Base-by-base conservation (phyloP, 2,888 invertebrate species). In the Drosophila longiperda region DNA sequence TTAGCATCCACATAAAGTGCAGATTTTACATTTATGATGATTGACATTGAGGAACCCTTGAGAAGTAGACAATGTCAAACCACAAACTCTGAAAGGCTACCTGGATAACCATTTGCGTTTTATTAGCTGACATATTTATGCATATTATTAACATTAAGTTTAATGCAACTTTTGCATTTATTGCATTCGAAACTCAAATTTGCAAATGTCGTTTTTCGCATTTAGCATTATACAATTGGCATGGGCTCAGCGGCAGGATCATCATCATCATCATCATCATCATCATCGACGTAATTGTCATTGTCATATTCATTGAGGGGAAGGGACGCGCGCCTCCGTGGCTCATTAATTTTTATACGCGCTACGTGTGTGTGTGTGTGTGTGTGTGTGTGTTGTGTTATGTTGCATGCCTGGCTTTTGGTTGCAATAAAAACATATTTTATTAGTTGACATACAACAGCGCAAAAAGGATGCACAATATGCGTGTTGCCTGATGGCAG, bases 271-370 rank as follows among this genome's bases (percentile, higher is more conserved):
- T 54, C 45, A 52, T 40, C 15, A 1, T 53, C 34, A 29, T 20
- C 36, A 15, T 20, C 20, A 48, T 6, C 29, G 29, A 29, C 29
- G 29, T 29, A 29, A 63, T 73, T 52, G 42, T 34, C 45, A 57
- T 62, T 52, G 60, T 42, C 29, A 49, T 62, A 48, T 48, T 32
- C 62, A 38, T 48, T n/a, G 23, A 32, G 42, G 34, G 64, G 2
- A 75, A 62, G 68, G 69, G 69, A 79, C 64, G 85, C 82, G 89
- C 84, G 89, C 89, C 91, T 91, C 91, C 80, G 84, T 90, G 91
- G 87, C 85, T 91, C 91, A 92, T 91, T 91, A 91, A 92, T 91
- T 91, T 92, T 90, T 89, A 90, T 83, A 73, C 63, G 75, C 62
- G 64, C 64, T 73, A 66, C 79, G 82, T 86, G 75, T 80, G 83